These are phyloP conservation scores for Echinometra lucunter DNA, from an alignment of 53 echinoderm and acorn worm genomes.

Conservation along the genomic window DNA sequence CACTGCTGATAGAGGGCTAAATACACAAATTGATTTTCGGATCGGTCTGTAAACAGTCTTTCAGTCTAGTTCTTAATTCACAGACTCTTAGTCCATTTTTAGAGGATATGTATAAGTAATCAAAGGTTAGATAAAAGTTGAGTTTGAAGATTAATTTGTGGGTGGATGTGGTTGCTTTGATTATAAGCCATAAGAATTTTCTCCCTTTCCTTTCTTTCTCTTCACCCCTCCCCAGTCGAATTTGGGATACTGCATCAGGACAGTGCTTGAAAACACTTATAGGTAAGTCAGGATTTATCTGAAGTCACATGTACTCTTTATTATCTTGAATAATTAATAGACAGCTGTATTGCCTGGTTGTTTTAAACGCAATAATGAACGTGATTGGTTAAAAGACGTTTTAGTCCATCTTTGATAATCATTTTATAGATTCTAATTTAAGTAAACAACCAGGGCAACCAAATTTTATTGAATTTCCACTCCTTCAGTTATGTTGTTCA, in stretches of 20 bases:
- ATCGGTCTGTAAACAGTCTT: too few species aligned
- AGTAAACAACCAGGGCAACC: too few species aligned
- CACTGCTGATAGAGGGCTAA: too few species aligned
- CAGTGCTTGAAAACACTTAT: constrained; percentile 99
- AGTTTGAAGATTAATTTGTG: neutral
- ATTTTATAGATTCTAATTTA: too few species aligned
- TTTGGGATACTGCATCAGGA: constrained; percentile 99
- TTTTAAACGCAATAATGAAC: neutral
- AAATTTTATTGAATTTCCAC: too few species aligned
- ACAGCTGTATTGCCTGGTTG: neutral
- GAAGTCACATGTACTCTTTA: neutral
- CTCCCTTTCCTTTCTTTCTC: neutral
- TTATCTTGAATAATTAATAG: too few species aligned
- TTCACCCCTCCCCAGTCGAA: constrained; percentile 74
- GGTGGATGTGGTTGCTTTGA: neutral
- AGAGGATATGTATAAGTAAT: neutral
- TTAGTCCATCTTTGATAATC: too few species aligned
- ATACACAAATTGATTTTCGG: too few species aligned
- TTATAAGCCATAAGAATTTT: neutral
- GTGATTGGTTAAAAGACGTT: too few species aligned
- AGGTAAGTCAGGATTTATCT: constrained; percentile 75
- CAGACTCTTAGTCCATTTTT: neutral
- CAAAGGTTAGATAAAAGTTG: neutral
- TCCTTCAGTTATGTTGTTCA: too few species aligned
- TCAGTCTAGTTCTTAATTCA: too few species aligned